A percentile compares a stretch with the other conserved stretches of the same genome.
These are phyloP conservation scores for Lerista edwardsae DNA, from an alignment of 2,797 vertebrate genomes.

Conservation along the genomic window DNA sequence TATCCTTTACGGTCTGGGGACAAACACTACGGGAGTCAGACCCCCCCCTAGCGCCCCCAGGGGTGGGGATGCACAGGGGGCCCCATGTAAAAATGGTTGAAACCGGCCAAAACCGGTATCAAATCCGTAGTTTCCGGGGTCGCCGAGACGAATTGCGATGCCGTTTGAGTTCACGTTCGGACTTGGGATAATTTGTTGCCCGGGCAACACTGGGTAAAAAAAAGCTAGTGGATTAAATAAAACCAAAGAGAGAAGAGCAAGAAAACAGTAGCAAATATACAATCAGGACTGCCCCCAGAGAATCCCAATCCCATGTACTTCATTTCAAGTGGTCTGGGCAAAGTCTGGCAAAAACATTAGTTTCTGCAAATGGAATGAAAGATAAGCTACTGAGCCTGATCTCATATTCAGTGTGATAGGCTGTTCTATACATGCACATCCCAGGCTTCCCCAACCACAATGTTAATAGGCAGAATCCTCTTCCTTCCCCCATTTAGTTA, in stretches of 20 bases:
- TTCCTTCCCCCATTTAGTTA: background rate
- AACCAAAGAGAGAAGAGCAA: background rate
- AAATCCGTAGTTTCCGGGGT: too few relatives aligned
- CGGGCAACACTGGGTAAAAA: too few relatives aligned
- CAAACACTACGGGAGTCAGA: too few relatives aligned
- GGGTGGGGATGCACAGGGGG: too few relatives aligned
- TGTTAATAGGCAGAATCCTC: background rate
- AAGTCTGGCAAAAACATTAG: background rate
- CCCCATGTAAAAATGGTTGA: too few relatives aligned
- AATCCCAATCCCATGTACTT: too few relatives aligned
- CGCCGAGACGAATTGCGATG: too few relatives aligned
- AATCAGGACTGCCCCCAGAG: background rate
- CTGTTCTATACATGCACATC: background rate
- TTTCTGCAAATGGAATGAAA: background rate
- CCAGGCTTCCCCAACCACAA: background rate
- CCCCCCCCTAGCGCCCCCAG: too few relatives aligned
- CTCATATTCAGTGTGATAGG: background rate
- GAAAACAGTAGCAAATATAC: background rate
- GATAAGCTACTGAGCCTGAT: background rate
- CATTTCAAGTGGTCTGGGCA: background rate
- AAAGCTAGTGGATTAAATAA: background rate
- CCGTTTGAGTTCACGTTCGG: too few relatives aligned
- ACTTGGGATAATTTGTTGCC: too few relatives aligned
- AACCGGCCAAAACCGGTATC: too few relatives aligned
- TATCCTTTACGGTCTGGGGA: too few relatives aligned